Percentiles rank a stretch among this genome's conserved stretches.
These are phyloP conservation scores for Apamea monoglypha DNA, from an alignment of 2,888 invertebrate species.

Conservation along the genomic window DNA sequence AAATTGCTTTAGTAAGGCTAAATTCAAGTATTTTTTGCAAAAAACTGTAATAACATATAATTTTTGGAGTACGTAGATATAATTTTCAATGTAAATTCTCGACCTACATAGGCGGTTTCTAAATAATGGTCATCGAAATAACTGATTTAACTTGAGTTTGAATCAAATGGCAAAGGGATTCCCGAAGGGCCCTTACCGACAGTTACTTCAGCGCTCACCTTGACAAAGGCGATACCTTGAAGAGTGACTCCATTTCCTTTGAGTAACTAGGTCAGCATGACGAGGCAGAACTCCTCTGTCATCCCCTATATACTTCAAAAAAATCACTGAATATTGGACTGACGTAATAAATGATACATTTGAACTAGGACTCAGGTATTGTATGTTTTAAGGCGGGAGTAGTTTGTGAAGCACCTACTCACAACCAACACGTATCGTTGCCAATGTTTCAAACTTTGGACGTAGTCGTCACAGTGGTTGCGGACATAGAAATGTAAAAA, in stretches of 20 bases:
- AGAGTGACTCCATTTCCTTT: slow-evolving; percentile 25
- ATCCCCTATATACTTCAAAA: neutral
- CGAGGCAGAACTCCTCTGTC: slow-evolving; percentile 14
- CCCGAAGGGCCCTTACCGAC: neutral
- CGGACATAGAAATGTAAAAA: no score
- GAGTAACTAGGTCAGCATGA: slow-evolving; percentile 36
- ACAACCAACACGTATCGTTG: neutral
- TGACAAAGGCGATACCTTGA: slow-evolving; percentile 13
- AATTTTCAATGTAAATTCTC: neutral
- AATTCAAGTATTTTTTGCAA: no score
- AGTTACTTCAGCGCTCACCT: neutral
- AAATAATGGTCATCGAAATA: neutral
- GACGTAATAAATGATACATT: neutral
- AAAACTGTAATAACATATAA: no score
- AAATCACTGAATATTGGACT: neutral
- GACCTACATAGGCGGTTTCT: neutral
- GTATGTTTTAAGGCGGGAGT: neutral
- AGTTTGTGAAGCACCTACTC: neutral
- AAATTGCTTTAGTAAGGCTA: no score
- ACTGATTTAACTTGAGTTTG: neutral
- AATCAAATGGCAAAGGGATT: slow-evolving; percentile 3
- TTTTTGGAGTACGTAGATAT: no score
- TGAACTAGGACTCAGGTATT: no score
- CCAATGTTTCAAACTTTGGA: neutral
- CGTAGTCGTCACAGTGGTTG: neutral